Percentiles rank a stretch among this genome's conserved stretches.
Evolutionary conservation across 2,888 invertebrate genomes (phyloP).

Genomic region (Caenorhabditis auriculariae): DNA sequence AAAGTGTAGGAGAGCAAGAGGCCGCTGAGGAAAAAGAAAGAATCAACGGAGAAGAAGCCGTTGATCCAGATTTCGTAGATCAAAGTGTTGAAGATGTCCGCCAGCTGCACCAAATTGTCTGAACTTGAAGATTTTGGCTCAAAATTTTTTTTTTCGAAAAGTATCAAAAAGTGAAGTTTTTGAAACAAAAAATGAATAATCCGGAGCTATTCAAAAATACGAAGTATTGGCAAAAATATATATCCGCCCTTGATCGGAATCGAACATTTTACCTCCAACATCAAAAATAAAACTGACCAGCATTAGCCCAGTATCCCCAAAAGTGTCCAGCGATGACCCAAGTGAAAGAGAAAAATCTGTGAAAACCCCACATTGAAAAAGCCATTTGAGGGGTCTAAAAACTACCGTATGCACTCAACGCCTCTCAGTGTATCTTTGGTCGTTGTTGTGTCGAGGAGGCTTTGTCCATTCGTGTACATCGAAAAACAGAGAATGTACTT

Average conservation of each 20-base stretch:
- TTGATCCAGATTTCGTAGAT: conserved; percentile 37
- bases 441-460: conserved; percentile 6
- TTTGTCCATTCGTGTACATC: conserved; percentile 18
- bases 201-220: too few relatives aligned
- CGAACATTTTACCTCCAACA: neutral
- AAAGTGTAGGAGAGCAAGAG: conserved; percentile 32
- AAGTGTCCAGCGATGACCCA: conserved; percentile 44
- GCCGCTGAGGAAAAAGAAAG: conserved; percentile 46
- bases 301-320: conserved; percentile 13
- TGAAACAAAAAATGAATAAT: too few relatives aligned
- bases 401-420: conserved; percentile 16
- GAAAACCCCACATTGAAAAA: conserved; percentile 8
- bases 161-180: too few relatives aligned
- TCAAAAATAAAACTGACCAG: neutral
- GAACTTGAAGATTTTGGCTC: too few relatives aligned
- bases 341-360: conserved; percentile 40
- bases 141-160: too few relatives aligned
- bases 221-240: too few relatives aligned
- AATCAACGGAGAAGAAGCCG: conserved; percentile 46
- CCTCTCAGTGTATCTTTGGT: neutral
- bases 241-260: too few relatives aligned
- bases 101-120: conserved; percentile 28
- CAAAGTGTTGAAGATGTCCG: conserved; percentile 19
- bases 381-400: conserved; percentile 19
- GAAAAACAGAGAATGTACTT: conserved; percentile 26